Evolutionary conservation across 2,113 vertebrate species (phyloP).

Genomic region (Tetraodon nigroviridis): DNA sequence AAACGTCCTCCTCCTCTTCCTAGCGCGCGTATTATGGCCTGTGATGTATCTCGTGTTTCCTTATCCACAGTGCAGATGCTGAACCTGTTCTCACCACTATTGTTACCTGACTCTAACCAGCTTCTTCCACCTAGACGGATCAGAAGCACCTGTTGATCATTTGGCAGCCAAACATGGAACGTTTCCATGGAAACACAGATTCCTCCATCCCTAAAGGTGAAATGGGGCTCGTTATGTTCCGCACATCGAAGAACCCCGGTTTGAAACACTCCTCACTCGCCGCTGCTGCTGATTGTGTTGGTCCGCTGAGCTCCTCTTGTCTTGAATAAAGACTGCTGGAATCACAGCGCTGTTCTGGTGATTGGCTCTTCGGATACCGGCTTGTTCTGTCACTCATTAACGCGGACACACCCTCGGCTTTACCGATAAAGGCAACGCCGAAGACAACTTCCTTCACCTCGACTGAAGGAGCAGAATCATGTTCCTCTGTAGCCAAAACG

Average conservation of each 20-base stretch:
- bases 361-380: neutral
- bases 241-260: conserved; percentile 26
- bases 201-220: neutral
- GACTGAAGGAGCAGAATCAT: neutral
- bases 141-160: conserved; percentile 3
- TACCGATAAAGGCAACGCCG: conserved; percentile 23
- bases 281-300: conserved; percentile 30
- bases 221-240: conserved; percentile 15
- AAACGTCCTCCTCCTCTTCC: conserved; percentile 9
- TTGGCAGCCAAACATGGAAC: conserved; percentile 10
- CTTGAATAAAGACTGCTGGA: conserved; percentile 59
- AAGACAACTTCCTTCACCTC: neutral
- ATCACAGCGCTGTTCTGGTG: conserved; percentile 5
- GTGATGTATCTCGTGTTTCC: conserved; percentile 27
- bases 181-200: neutral
- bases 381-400: conserved; percentile 55
- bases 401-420: conserved; percentile 20
- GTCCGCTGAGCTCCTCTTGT: conserved; percentile 51
- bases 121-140: conserved; percentile 13
- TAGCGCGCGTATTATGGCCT: conserved; percentile 11
- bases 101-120: conserved; percentile 25
- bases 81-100: conserved; percentile 19
- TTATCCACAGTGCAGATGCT: conserved; percentile 33
- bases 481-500: neutral
- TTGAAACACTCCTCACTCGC: conserved; percentile 25